Evolutionary conservation across 2,888 invertebrate genomes (phyloP).

Genomic region (Metalampra italica): DNA sequence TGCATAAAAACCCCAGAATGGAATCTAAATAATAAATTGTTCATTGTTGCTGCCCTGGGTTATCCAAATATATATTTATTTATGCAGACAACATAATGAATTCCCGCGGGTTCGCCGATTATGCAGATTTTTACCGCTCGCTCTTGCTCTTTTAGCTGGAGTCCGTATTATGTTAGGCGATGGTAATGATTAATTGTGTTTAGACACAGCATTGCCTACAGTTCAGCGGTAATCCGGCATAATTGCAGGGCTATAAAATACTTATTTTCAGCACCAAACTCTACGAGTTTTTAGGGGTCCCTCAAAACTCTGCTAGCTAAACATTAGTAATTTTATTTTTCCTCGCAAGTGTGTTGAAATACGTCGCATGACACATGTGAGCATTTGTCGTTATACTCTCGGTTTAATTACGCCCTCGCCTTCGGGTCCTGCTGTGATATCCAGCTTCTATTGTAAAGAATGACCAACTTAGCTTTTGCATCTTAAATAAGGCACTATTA

Average conservation of each 20-base stretch:
- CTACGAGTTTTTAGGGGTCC: too few species aligned
- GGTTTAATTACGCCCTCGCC: too few species aligned
- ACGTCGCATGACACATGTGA: too few species aligned
- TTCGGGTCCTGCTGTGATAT: too few species aligned
- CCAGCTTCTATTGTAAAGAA: too few species aligned
- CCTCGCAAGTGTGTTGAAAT: too few species aligned
- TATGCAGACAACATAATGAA: constrained; percentile 71
- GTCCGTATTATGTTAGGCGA: constrained; percentile 29
- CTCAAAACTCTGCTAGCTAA: too few species aligned
- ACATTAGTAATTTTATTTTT: too few species aligned
- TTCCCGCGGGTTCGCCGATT: constrained; percentile 52
- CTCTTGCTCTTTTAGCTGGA: constrained; percentile 27
- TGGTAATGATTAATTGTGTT: not conserved
- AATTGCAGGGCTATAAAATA: not conserved
- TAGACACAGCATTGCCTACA: not conserved
- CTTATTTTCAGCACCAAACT: too few species aligned
- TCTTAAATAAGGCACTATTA: too few species aligned
- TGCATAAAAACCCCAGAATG: constrained; percentile 22
- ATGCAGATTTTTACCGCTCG: constrained; percentile 53
- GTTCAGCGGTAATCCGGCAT: not conserved
- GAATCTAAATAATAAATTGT: constrained; percentile 76
- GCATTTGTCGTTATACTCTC: too few species aligned
- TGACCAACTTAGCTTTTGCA: too few species aligned
- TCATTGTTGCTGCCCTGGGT: constrained; percentile 58
- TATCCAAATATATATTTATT: constrained; percentile 63